Evolutionary conservation across 2,797 vertebrate genomes (phyloP), one percentile per base, ranked within the genome.

Genomic region (Phoebastria nigripes): DNA sequence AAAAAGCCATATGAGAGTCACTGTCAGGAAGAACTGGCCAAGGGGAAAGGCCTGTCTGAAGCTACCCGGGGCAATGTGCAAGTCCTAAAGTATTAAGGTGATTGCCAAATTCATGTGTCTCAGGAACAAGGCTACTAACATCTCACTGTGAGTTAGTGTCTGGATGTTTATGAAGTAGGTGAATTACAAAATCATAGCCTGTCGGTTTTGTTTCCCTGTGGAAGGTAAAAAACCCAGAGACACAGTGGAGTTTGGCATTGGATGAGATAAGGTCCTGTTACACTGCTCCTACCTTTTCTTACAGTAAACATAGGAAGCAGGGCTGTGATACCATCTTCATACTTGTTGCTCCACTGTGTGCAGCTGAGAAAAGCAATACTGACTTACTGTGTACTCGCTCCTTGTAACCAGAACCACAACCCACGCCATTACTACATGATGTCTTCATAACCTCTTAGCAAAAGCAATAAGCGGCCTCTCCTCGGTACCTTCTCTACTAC

Each of bases 351-450:
- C 35, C 31, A 20, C 39, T 31, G 29, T 15, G 54, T n/a, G 25
- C 26, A 55, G 35, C 49, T 28, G 49, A 54, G 62, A 69, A 82
- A 62, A 77, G 55, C 31, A 33, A 33, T 28, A 55, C 18, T 42
- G 63, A 70, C 37, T 62, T 62, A 49, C 17, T 22, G 21, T 4
- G 15, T 70, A 41, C 49, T 61, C 1, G 3, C 39, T 70, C 41
- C 31, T 82, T 55, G 63, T 62, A 63, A 56, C 14, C 29, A 46
- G 39, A 67, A 82, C 35, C 41, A 76, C 31, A 76, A 47, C 21
- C 31, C 47, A 47, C 1, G 3, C 47, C 21, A 15, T 17, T 41
- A 24, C 26, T 35, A 76, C 56, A 47, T 0, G 1, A 33, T 62
- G 19, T 70, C 41, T 76, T 41, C 49, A 33, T 47, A 77, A 47